A percentile compares a stretch with the other conserved stretches of the same genome.
Conservation (phyloP, 1,140 invertebrate species). For the Protaetia brevitarsis region DNA sequence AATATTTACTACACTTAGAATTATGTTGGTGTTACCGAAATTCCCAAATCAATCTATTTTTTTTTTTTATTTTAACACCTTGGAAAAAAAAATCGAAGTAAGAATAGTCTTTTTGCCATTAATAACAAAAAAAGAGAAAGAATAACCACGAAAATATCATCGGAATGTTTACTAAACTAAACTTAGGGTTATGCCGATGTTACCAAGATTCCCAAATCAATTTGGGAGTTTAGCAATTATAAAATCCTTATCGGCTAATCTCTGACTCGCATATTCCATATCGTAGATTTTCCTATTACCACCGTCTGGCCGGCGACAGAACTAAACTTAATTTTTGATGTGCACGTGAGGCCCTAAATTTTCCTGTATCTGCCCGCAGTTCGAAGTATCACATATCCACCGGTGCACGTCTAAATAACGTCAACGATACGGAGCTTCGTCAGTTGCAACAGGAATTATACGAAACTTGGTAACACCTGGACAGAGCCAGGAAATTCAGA, state of each 20-base stretch:
- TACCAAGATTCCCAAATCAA: too few species aligned
- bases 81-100: too few species aligned
- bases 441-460: slow-evolving; percentile 58
- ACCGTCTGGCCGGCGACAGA: slow-evolving; percentile 85
- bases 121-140: too few species aligned
- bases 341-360: slow-evolving; percentile 51
- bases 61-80: too few species aligned
- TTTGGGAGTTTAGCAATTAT: too few species aligned
- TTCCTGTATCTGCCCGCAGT: slow-evolving; percentile 40
- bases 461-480: slow-evolving; percentile 78
- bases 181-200: too few species aligned
- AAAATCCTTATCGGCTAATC: slow-evolving; percentile 55
- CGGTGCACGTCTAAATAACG: slow-evolving; percentile 46
- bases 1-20: too few species aligned
- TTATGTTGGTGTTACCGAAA: too few species aligned
- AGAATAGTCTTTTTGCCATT: too few species aligned
- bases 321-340: slow-evolving; percentile 71
- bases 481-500: slow-evolving; percentile 79
- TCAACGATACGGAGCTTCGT: slow-evolving; percentile 39
- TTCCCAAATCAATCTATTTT: too few species aligned
- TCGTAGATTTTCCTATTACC: slow-evolving; percentile 76
- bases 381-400: slow-evolving; percentile 43
- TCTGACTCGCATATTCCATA: slow-evolving; percentile 82
- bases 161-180: too few species aligned
- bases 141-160: too few species aligned